A percentile compares a stretch with the other conserved stretches of the same genome.
Conservation (phyloP, 1,140 invertebrate species). For the Manduca sexta region DNA sequence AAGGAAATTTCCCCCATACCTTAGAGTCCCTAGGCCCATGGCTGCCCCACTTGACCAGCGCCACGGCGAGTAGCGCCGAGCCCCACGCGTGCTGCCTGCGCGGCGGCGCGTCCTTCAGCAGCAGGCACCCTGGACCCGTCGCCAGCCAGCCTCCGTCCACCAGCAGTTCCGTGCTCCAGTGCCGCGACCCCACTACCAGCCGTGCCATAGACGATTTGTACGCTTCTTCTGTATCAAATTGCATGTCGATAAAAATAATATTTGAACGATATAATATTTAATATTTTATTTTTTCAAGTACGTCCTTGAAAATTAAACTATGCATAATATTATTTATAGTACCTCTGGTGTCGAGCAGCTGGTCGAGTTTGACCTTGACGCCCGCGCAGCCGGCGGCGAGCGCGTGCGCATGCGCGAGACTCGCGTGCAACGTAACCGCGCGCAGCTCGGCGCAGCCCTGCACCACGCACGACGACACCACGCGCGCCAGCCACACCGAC, state of each 20-base stretch:
- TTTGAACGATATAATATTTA: too few species aligned
- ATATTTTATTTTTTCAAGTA: too few species aligned
- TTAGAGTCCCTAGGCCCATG: constrained; percentile 69
- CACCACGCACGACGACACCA: constrained; percentile 72
- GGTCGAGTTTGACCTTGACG: constrained; percentile 76
- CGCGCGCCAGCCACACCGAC: constrained; percentile 38
- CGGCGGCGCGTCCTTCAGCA: constrained; percentile 40
- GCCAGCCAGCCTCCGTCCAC: constrained; percentile 85
- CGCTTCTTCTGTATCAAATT: constrained; percentile 46
- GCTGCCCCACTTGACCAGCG: constrained; percentile 83
- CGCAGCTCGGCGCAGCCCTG: constrained; percentile 78
- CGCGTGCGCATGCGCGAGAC: constrained; percentile 52
- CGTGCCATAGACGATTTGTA: constrained; percentile 48
- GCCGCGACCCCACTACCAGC: constrained; percentile 64
- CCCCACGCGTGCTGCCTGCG: constrained; percentile 87
- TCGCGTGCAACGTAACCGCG: constrained; percentile 62
- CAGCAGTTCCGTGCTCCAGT: constrained; percentile 82
- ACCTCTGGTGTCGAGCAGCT: constrained; percentile 75
- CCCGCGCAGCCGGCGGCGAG: constrained; percentile 75
- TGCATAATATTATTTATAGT: too few species aligned
- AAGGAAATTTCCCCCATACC: constrained; percentile 17
- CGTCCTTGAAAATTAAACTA: too few species aligned
- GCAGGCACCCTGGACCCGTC: constrained; percentile 72
- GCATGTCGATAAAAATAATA: too few species aligned
- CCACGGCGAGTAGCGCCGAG: constrained; percentile 84